These are phyloP conservation scores for Falco columbarius DNA, from an alignment of 2,797 vertebrate genomes.

Conservation along the genomic window DNA sequence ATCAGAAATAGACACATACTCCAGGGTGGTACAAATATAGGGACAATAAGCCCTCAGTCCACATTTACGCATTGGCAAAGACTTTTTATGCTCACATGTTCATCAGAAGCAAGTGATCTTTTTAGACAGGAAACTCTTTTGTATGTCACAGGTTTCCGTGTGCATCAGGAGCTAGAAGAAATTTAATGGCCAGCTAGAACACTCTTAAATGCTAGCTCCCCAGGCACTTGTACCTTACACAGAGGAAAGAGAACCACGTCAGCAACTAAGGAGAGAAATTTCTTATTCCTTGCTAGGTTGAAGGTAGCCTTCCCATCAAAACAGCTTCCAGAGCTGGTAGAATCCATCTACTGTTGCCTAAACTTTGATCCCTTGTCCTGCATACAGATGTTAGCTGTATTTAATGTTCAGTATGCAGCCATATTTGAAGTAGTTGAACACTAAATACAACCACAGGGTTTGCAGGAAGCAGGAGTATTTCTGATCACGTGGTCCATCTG, in stretches of 20 bases:
- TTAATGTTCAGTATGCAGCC: not conserved
- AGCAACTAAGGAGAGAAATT: not conserved
- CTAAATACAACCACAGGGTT: not conserved
- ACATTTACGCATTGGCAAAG: not conserved
- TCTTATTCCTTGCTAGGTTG: not conserved
- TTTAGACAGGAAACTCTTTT: not conserved
- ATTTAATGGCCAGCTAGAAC: not conserved
- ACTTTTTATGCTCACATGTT: not conserved
- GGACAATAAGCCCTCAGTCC: not conserved
- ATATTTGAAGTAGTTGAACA: not conserved
- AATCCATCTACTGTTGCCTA: not conserved
- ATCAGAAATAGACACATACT: not conserved
- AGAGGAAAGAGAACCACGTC: not conserved
- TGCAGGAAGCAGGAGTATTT: not conserved
- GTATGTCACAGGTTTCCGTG: not conserved
- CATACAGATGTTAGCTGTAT: not conserved
- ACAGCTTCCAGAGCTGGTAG: not conserved
- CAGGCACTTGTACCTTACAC: not conserved
- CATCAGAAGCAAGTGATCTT: not conserved
- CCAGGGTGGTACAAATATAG: not conserved
- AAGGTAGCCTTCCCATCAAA: not conserved
- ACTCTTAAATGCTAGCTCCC: not conserved
- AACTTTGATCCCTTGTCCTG: not conserved
- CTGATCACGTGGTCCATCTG: not conserved
- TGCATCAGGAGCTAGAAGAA: not conserved